A percentile compares a stretch with the other conserved stretches of the same genome.
Conservation (phyloP, 1,140 invertebrate genomes). For the Orius insidiosus region DNA sequence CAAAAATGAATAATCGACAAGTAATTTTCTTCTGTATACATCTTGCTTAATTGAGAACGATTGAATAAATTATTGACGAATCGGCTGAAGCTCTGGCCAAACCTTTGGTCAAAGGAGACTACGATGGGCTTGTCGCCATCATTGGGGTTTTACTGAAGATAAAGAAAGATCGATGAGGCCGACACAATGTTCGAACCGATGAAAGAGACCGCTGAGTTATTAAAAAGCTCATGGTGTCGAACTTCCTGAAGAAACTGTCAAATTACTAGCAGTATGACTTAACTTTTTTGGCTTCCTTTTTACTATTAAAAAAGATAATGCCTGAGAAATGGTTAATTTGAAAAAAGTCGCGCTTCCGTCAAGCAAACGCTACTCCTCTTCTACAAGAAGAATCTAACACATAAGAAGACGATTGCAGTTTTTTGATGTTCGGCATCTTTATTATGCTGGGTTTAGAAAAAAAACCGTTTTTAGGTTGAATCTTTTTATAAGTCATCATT, state of each 20-base stretch:
- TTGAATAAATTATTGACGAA: slow-evolving; percentile 35
- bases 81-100: slow-evolving; percentile 35
- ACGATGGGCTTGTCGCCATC: slow-evolving; percentile 30
- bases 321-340: slow-evolving; percentile 77
- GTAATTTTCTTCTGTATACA: slow-evolving; percentile 22
- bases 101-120: slow-evolving; percentile 31
- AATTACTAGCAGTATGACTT: slow-evolving; percentile 22
- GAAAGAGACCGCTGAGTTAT: slow-evolving; percentile 53
- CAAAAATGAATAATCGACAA: slow-evolving; percentile 49
- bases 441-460: slow-evolving; percentile 50
- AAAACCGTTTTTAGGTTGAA: slow-evolving; percentile 43
- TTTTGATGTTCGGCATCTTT: slow-evolving; percentile 62
- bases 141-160: slow-evolving; percentile 33
- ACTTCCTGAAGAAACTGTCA: slow-evolving; percentile 39
- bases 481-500: no score
- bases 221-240: slow-evolving; percentile 57
- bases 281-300: neutral
- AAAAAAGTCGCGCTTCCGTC: slow-evolving; percentile 69
- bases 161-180: slow-evolving; percentile 29
- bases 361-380: slow-evolving; percentile 72
- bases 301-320: slow-evolving; percentile 36
- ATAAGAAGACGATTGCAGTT: slow-evolving; percentile 48
- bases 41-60: neutral
- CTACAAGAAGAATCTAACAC: slow-evolving; percentile 45
- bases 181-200: slow-evolving; percentile 53